Evolutionary conservation across 1,140 invertebrate species (phyloP).

Genomic region (Drosophila sucinea): DNA sequence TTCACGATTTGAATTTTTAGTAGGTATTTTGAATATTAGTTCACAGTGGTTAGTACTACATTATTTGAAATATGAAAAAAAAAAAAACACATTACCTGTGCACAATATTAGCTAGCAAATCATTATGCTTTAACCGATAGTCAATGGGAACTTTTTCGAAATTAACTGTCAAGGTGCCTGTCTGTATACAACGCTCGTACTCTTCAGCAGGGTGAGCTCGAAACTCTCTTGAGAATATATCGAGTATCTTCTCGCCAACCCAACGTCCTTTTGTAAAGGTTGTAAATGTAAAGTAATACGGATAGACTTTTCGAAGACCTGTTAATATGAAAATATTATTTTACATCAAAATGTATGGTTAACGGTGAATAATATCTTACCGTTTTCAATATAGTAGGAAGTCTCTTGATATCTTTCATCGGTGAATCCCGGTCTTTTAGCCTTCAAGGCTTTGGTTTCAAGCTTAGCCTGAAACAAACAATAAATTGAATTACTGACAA

Average conservation of each 20-base stretch:
- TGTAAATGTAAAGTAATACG: slow-evolving; percentile 98
- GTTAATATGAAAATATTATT: slow-evolving; percentile 53
- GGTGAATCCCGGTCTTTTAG: slow-evolving; percentile 95
- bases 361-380: slow-evolving; percentile 85
- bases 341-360: not conserved
- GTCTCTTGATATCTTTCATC: slow-evolving; percentile 93
- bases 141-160: slow-evolving; percentile 96
- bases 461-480: slow-evolving; percentile 89
- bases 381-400: slow-evolving; percentile 95
- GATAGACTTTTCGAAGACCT: slow-evolving; percentile 99
- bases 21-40: not conserved
- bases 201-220: slow-evolving; percentile 95
- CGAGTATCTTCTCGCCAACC: slow-evolving; percentile 96
- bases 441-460: slow-evolving; percentile 96
- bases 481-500: not conserved
- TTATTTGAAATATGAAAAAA: slow-evolving; percentile 2
- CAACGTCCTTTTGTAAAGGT: slow-evolving; percentile 99
- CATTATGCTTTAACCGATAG: slow-evolving; percentile 96
- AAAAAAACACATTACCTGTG: slow-evolving; percentile 90
- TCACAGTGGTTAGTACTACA: not conserved
- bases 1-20: too few relatives aligned
- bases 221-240: slow-evolving; percentile 97
- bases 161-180: slow-evolving; percentile 97
- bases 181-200: slow-evolving; percentile 95
- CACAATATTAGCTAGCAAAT: slow-evolving; percentile 96